Evolutionary conservation across 2,113 vertebrate species (phyloP).

Genomic region (Calyptomena viridis): DNA sequence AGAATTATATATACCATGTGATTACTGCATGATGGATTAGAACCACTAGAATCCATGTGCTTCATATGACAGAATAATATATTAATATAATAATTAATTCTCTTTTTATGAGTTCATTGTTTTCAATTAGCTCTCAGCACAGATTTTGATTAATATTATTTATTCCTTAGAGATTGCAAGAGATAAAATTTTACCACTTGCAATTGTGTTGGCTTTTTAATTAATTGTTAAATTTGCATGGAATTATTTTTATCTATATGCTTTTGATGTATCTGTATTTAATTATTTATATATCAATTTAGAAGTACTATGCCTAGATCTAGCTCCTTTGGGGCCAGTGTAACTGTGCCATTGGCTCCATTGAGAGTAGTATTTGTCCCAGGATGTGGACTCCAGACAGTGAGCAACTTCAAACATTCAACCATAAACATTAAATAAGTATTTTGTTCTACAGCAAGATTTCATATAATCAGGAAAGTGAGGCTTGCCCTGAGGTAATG

Average conservation of each 20-base stretch:
- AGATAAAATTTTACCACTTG: neutral
- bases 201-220: conserved; percentile 22
- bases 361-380: neutral
- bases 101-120: conserved; percentile 11
- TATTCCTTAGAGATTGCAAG: neutral
- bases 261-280: conserved; percentile 26
- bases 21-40: neutral
- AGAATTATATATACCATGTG: neutral
- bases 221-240: conserved; percentile 55
- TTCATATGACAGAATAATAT: neutral
- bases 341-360: neutral
- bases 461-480: neutral
- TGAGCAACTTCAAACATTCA: neutral
- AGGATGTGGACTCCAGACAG: neutral
- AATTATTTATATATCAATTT: neutral
- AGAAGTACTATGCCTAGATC: neutral
- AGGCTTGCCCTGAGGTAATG: neutral
- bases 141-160: conserved; percentile 19
- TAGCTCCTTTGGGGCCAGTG: neutral
- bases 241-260: neutral
- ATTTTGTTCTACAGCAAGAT: neutral
- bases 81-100: conserved; percentile 45
- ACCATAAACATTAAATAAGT: neutral
- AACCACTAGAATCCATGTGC: neutral
- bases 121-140: conserved; percentile 8